Evolutionary conservation across 2,888 invertebrate species (phyloP).

Genomic region (Mythimna lalbum): DNA sequence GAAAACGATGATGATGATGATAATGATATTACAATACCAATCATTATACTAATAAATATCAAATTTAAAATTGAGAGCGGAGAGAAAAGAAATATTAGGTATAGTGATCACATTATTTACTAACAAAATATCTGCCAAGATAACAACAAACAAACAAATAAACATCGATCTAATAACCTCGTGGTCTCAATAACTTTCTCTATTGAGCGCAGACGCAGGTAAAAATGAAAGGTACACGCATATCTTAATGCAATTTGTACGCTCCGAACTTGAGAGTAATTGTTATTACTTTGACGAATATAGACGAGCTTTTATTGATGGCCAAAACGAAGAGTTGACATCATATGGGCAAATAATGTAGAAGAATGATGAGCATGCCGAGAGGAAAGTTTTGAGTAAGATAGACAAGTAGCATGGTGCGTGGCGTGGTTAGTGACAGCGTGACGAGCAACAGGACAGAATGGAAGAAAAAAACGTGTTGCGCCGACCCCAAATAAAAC

Average conservation of each 20-base stretch:
- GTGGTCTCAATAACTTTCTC: conserved; percentile 49
- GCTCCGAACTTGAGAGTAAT: conserved; percentile 9
- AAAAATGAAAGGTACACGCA: conserved; percentile 40
- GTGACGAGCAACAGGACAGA: too few relatives aligned
- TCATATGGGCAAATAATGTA: not conserved
- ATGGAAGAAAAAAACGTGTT: too few relatives aligned
- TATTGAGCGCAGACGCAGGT: conserved; percentile 28
- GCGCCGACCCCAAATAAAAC: too few relatives aligned
- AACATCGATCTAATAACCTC: conserved; percentile 52
- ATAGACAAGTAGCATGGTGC: too few relatives aligned
- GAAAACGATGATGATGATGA: too few relatives aligned
- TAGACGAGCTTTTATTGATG: not conserved
- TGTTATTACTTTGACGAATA: not conserved
- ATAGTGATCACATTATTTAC: not conserved
- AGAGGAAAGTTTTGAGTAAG: not conserved
- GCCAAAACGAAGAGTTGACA: not conserved
- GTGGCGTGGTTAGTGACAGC: too few relatives aligned
- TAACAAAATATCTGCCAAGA: not conserved
- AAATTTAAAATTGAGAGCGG: too few relatives aligned
- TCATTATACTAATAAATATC: too few relatives aligned
- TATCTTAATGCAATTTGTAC: conserved; percentile 37
- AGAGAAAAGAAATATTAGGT: too few relatives aligned
- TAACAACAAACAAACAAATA: conserved; percentile 41
- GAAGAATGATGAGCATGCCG: not conserved
- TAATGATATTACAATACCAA: too few relatives aligned